Evolutionary conservation across 2,797 vertebrate species (phyloP).

Genomic region (Sebastolobus alascanus): DNA sequence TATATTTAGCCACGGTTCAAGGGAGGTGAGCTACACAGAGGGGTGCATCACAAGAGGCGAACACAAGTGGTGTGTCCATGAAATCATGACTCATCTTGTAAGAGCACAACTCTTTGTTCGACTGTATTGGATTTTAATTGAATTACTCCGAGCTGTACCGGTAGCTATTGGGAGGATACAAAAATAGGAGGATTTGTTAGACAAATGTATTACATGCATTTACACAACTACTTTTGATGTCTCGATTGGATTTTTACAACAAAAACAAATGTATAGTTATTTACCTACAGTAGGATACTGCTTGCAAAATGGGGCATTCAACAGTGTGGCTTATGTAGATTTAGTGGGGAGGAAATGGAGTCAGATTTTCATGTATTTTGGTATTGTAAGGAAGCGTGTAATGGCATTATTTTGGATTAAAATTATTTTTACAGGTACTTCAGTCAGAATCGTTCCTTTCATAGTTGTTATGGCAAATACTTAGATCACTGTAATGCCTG

Average conservation of each 20-base stretch:
- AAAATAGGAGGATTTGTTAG: not conserved
- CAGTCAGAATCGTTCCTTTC: not conserved
- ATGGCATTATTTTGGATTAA: not conserved
- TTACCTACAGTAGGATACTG: not conserved
- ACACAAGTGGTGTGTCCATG: conserved; percentile 1
- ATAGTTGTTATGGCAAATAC: not conserved
- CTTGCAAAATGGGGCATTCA: not conserved
- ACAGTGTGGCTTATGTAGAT: not conserved
- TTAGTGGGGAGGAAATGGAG: not conserved
- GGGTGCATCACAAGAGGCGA: not conserved
- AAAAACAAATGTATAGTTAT: not conserved
- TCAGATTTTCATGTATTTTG: not conserved
- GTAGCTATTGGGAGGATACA: not conserved
- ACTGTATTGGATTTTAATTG: not conserved
- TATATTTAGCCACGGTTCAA: conserved; percentile 43
- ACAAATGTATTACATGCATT: not conserved
- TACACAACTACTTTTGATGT: not conserved
- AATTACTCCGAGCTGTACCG: not conserved
- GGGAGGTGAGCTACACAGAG: conserved; percentile 8
- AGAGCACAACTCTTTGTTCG: not conserved
- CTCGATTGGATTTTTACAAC: not conserved
- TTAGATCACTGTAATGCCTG: not conserved
- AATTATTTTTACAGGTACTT: not conserved
- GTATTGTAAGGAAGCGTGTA: not conserved
- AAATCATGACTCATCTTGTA: not conserved